Percentiles rank a stretch among this genome's conserved stretches.
Conservation (phyloP, 2,797 vertebrate species). For the Malacoraja senta region DNA sequence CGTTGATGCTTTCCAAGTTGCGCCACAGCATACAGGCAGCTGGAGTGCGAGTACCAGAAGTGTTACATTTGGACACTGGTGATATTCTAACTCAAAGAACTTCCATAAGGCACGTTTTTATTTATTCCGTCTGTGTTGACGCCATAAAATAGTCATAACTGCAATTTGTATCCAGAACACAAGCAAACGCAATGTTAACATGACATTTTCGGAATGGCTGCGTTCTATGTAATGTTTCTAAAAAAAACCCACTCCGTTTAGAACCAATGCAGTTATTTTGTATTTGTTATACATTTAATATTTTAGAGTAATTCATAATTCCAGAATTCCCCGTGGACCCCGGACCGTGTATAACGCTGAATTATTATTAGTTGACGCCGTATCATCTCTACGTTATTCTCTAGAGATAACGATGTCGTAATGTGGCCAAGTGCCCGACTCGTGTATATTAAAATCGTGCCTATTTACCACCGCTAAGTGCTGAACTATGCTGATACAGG, state of each 20-base stretch:
- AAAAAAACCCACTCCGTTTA: background rate
- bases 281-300: background rate
- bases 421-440: background rate
- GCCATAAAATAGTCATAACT: background rate
- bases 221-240: background rate
- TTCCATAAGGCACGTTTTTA: background rate
- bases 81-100: background rate
- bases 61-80: background rate
- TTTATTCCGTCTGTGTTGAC: background rate
- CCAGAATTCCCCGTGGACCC: background rate
- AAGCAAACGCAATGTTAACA: background rate
- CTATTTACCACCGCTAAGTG: background rate
- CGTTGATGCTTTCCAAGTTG: conserved; percentile 4
- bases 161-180: background rate
- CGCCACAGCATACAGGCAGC: conserved; percentile 7
- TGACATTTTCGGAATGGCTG: background rate
- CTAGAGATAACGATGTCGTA: conserved; percentile 15
- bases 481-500: background rate
- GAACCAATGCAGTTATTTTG: background rate
- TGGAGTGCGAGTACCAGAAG: conserved; percentile 1
- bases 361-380: conserved; percentile 14
- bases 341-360: background rate
- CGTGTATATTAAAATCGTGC: background rate
- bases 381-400: background rate
- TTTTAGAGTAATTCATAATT: conserved; percentile 6